Conservation (phyloP, 1,140 invertebrate genomes). For the Caenorhabditis remanei region DNA sequence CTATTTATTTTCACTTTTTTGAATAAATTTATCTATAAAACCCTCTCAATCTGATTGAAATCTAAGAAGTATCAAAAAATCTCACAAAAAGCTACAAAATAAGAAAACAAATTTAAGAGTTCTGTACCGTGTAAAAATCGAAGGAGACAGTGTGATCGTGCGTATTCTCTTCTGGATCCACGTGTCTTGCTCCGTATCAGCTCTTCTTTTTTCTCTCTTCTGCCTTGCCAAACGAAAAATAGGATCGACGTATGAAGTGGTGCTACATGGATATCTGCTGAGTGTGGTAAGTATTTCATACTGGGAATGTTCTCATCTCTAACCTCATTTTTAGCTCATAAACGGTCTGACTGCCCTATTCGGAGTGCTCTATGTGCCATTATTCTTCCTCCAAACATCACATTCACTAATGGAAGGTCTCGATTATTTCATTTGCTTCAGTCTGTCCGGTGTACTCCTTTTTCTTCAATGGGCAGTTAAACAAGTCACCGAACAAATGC, state of each 20-base stretch:
- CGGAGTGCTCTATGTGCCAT: constrained; percentile 25
- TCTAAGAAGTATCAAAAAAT: neutral
- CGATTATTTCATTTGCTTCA: constrained; percentile 49
- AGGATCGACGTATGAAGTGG: constrained; percentile 36
- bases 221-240: constrained; percentile 38
- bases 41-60: constrained; percentile 5
- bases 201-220: constrained; percentile 18
- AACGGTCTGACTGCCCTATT: constrained; percentile 19
- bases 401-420: constrained; percentile 44
- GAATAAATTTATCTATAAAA: neutral
- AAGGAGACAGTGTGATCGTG: constrained; percentile 14
- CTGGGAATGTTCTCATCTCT: neutral
- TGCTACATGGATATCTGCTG: constrained; percentile 26
- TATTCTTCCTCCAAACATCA: constrained; percentile 42
- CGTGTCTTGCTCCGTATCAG: constrained; percentile 33
- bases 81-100: neutral
- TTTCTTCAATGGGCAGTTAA: constrained; percentile 43
- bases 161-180: constrained; percentile 41
- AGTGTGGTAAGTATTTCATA: constrained; percentile 4
- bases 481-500: constrained; percentile 55
- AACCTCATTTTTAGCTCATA: constrained; percentile 4
- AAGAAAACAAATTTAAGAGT: neutral
- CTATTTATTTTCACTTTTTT: too few relatives aligned
- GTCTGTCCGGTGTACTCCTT: constrained; percentile 23
- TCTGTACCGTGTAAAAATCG: constrained; percentile 39